Evolutionary conservation across 1,140 invertebrate genomes (phyloP).

Genomic region (Drosophila tristis): DNA sequence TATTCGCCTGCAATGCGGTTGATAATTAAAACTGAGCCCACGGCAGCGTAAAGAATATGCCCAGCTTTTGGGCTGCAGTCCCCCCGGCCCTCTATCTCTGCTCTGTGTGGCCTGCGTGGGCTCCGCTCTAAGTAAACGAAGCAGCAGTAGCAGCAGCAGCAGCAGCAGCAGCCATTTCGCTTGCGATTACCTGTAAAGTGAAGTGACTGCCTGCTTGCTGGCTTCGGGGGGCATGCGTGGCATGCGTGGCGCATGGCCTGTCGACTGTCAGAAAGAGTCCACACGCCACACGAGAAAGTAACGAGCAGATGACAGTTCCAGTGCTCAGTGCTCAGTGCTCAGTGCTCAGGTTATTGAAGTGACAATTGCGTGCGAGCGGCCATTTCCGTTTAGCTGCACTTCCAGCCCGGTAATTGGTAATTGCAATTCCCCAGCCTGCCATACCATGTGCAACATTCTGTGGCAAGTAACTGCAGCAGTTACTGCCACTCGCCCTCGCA

Average conservation of each 20-base stretch:
- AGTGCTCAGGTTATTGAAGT: slow-evolving; percentile 33
- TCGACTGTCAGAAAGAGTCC: slow-evolving; percentile 22
- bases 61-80: too few relatives aligned
- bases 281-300: neutral
- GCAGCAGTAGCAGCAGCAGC: neutral
- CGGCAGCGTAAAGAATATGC: slow-evolving; percentile 25
- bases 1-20: slow-evolving; percentile 31
- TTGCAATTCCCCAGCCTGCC: neutral
- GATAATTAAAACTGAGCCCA: slow-evolving; percentile 65
- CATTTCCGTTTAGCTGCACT: slow-evolving; percentile 32
- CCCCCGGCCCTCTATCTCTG: neutral
- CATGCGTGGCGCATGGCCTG: too few relatives aligned
- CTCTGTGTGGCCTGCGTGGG: neutral
- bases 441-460: too few relatives aligned
- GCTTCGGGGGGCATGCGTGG: too few relatives aligned
- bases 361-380: slow-evolving; percentile 26
- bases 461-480: too few relatives aligned
- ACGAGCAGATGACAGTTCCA: too few relatives aligned
- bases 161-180: neutral
- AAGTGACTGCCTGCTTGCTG: too few relatives aligned
- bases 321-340: neutral
- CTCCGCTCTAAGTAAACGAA: neutral
- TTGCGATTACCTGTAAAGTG: neutral
- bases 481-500: too few relatives aligned
- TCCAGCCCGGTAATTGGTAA: slow-evolving; percentile 15